Conservation (phyloP, 1,140 invertebrate species). For the Drosophila santomea region DNA sequence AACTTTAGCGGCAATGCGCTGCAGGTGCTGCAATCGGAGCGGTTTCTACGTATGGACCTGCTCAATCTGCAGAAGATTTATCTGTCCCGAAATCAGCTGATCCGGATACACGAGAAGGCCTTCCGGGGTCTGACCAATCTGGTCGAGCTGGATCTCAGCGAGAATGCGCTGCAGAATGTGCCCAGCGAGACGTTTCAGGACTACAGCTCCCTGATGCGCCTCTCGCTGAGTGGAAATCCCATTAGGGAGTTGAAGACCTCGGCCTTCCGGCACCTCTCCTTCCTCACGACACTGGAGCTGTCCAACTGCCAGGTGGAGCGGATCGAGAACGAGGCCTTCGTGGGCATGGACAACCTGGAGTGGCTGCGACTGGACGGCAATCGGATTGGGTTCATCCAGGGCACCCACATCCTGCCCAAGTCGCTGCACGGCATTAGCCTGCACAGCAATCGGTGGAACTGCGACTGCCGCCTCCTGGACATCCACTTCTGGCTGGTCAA, state of each 20-base stretch:
- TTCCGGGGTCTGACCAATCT: constrained; percentile 94
- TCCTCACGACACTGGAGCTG: constrained; percentile 92
- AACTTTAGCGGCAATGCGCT: constrained; percentile 93
- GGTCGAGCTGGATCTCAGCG: constrained; percentile 94
- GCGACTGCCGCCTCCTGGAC: constrained; percentile 92
- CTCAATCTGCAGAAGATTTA: constrained; percentile 95
- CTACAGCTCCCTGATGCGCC: constrained; percentile 91
- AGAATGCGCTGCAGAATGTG: constrained; percentile 91
- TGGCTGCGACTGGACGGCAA: constrained; percentile 94
- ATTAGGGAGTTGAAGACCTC: constrained; percentile 89
- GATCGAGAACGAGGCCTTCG: constrained; percentile 92
- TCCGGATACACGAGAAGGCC: constrained; percentile 90
- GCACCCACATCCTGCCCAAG: constrained; percentile 89
- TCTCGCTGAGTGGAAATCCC: constrained; percentile 92
- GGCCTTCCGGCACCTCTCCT: constrained; percentile 91
- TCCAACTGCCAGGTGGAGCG: constrained; percentile 91
- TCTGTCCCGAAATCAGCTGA: constrained; percentile 90
- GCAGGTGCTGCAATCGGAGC: constrained; percentile 89
- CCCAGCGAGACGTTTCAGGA: constrained; percentile 91
- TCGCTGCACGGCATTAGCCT: constrained; percentile 91
- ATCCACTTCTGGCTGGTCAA: constrained; percentile 91
- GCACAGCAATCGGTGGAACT: constrained; percentile 95
- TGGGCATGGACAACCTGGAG: constrained; percentile 91
- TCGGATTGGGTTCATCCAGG: constrained; percentile 89
- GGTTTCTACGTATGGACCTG: constrained; percentile 91